These are phyloP conservation scores for Herpetotheres cachinnans DNA, from an alignment of 2,113 vertebrate species.

Conservation along the genomic window DNA sequence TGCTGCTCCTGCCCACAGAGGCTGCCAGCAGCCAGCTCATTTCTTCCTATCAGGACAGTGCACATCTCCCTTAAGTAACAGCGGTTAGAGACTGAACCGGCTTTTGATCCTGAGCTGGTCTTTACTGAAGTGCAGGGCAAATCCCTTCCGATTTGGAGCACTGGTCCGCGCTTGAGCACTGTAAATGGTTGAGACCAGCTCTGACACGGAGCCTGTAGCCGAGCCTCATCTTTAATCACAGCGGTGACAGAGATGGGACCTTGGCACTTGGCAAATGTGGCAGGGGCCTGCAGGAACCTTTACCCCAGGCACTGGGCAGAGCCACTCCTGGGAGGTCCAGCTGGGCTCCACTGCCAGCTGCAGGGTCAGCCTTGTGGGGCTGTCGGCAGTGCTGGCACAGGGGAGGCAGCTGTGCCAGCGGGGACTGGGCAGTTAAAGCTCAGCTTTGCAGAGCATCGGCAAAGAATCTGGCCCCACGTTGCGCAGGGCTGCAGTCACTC, in stretches of 20 bases:
- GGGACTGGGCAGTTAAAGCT: neutral
- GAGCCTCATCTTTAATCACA: neutral
- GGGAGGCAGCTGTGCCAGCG: neutral
- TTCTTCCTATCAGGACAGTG: neutral
- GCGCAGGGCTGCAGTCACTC: neutral
- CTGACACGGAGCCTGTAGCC: neutral
- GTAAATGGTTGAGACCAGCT: neutral
- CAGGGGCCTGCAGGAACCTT: neutral
- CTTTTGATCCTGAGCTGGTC: neutral
- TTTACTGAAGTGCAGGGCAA: neutral
- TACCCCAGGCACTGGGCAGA: neutral
- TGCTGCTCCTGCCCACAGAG: neutral
- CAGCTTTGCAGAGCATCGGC: neutral
- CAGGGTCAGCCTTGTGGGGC: neutral
- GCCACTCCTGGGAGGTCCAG: neutral
- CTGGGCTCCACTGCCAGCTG: neutral
- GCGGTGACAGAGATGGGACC: neutral
- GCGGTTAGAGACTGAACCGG: neutral
- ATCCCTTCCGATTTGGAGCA: fast-evolving
- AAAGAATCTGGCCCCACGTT: fast-evolving
- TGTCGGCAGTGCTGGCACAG: neutral
- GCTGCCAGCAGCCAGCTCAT: neutral
- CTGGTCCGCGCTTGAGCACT: fast-evolving
- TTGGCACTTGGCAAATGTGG: neutral
- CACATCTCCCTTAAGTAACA: neutral